Percentiles rank a stretch among this genome's conserved stretches.
Evolutionary conservation across 2,113 vertebrate genomes (phyloP).

Genomic region (Struthidea cinerea): DNA sequence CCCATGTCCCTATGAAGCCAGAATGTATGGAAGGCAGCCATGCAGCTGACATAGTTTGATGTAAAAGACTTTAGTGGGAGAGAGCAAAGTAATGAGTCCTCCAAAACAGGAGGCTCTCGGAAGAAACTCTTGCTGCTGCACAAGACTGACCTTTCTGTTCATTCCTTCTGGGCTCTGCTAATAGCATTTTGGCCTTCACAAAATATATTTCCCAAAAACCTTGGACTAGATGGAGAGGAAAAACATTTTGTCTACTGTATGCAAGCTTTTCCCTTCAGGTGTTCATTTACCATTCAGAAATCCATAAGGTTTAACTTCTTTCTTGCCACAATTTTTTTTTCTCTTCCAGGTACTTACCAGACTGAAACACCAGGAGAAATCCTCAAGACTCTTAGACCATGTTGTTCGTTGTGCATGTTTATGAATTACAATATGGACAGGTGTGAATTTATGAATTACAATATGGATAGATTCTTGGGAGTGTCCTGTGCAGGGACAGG

Average conservation of each 20-base stretch:
- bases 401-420: not conserved
- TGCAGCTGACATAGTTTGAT: not conserved
- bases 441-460: not conserved
- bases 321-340: not conserved
- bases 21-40: slow-evolving; percentile 18
- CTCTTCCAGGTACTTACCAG: not conserved
- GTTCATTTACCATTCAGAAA: not conserved
- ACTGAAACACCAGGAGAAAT: not conserved
- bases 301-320: not conserved
- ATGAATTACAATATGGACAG: not conserved
- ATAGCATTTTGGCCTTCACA: not conserved
- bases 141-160: not conserved
- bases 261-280: not conserved
- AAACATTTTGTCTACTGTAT: not conserved
- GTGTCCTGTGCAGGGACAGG: not conserved
- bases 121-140: not conserved
- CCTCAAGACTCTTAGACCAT: not conserved
- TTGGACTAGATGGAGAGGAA: not conserved
- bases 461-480: no score
- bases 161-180: not conserved
- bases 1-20: fast-evolving
- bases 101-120: not conserved
- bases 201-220: not conserved
- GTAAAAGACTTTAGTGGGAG: not conserved
- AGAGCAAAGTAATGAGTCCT: not conserved